Percentiles rank a stretch among this genome's conserved stretches.
phyloP scores from a whole-genome alignment of 1,140 invertebrate genomes.

The Danaus melanippus region DNA sequence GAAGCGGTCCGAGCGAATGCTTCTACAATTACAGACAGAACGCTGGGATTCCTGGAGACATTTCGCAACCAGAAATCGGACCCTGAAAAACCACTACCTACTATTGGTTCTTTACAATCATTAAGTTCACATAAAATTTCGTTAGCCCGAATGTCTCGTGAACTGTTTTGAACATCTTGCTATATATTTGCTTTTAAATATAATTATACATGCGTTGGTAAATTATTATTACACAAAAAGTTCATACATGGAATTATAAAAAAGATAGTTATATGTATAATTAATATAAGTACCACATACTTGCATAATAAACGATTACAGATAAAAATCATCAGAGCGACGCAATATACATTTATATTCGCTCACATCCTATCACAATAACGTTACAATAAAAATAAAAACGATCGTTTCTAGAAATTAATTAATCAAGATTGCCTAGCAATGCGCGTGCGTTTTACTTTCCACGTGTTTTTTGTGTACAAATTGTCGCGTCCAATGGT shows the following conservation, averaged over 20 bases:
- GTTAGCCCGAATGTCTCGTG: too few relatives aligned
- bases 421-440: conserved; percentile 29
- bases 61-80: conserved; percentile 37
- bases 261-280: too few relatives aligned
- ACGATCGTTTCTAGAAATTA: conserved; percentile 29
- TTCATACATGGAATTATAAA: too few relatives aligned
- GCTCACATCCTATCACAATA: conserved; percentile 16
- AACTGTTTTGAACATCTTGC: too few relatives aligned
- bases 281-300: too few relatives aligned
- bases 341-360: conserved; percentile 5
- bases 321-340: conserved; percentile 9
- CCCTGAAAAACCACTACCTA: conserved; percentile 32
- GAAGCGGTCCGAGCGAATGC: conserved; percentile 46
- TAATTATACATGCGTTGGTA: too few relatives aligned
- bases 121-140: neutral
- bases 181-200: too few relatives aligned
- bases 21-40: conserved; percentile 62
- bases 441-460: conserved; percentile 25
- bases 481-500: conserved; percentile 44
- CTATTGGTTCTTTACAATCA: conserved; percentile 22
- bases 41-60: conserved; percentile 39
- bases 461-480: conserved; percentile 34
- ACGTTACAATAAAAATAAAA: conserved; percentile 23
- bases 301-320: conserved; percentile 9
- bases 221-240: too few relatives aligned